A percentile compares a stretch with the other conserved stretches of the same genome.
Evolutionary conservation across 2,797 vertebrate species (phyloP).

Genomic region (Sebastes hubbsi): DNA sequence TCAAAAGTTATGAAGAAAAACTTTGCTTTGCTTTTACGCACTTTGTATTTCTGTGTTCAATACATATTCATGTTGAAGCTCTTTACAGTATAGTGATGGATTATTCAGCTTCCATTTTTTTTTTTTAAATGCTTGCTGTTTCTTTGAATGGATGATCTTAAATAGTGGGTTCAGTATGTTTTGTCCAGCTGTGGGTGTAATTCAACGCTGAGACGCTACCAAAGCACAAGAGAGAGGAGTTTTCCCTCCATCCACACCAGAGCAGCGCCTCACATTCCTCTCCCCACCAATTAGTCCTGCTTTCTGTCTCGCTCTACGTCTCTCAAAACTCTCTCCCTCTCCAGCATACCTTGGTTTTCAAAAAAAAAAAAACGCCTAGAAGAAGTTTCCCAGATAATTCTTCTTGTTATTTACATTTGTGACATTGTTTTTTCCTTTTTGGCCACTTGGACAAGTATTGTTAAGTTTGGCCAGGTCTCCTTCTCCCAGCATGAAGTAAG

Average conservation of each 20-base stretch:
- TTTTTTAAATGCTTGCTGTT: neutral
- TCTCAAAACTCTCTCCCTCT: neutral
- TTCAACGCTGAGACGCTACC: conserved; percentile 50
- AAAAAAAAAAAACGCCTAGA: neutral
- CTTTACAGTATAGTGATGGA: neutral
- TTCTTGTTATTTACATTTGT: conserved; percentile 56
- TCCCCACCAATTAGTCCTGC: conserved; percentile 32
- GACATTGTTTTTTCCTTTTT: conserved; percentile 17
- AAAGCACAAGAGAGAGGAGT: conserved; percentile 29
- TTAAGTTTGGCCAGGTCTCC: conserved; percentile 49
- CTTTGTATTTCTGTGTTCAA: conserved; percentile 12
- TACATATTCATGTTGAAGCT: neutral
- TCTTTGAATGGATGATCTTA: conserved; percentile 18
- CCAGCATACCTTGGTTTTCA: neutral
- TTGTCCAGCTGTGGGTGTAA: conserved; percentile 73
- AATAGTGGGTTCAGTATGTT: conserved; percentile 40
- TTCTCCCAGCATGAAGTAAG: conserved; percentile 37
- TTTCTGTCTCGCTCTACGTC: conserved; percentile 33
- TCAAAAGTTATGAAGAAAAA: neutral
- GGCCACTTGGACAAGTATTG: conserved; percentile 41
- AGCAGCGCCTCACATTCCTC: conserved; percentile 55
- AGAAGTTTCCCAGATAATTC: conserved; percentile 14
- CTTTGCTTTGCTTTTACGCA: conserved; percentile 8
- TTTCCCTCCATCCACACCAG: conserved; percentile 29
- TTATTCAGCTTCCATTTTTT: neutral